Conservation (phyloP, 2,797 vertebrate species). For the Microhierax caerulescens region DNA sequence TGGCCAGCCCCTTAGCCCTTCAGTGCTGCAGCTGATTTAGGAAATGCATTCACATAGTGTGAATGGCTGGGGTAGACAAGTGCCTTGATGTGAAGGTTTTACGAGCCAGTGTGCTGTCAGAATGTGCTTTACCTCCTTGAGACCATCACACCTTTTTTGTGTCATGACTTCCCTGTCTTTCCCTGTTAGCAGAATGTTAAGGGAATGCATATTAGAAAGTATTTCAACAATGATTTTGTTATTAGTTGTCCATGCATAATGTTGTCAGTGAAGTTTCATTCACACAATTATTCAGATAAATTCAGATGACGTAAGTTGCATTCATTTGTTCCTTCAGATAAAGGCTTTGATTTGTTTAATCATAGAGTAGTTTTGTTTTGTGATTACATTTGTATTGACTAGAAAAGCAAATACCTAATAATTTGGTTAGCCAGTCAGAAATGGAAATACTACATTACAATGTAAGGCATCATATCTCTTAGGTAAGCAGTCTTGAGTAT, state of each 20-base stretch:
- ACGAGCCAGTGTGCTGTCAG: not conserved
- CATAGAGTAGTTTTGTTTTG: not conserved
- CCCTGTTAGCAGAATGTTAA: not conserved
- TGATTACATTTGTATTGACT: not conserved
- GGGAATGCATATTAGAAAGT: not conserved
- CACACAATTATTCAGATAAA: not conserved
- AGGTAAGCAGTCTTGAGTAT: not conserved
- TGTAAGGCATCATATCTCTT: not conserved
- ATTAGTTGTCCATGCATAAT: not conserved
- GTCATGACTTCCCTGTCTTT: not conserved
- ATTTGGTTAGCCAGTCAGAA: not conserved
- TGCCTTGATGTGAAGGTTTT: not conserved
- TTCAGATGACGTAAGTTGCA: not conserved
- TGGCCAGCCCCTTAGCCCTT: not conserved
- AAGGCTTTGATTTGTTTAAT: not conserved
- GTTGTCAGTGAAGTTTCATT: not conserved
- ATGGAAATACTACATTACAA: not conserved
- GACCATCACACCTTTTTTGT: not conserved
- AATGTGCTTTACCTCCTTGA: not conserved
- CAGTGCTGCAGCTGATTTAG: not conserved
- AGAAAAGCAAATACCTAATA: not conserved
- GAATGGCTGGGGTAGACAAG: fast-evolving
- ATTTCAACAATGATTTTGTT: not conserved
- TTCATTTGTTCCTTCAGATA: not conserved
- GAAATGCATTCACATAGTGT: not conserved